Evolutionary conservation across 1,140 invertebrate species (phyloP), one percentile per base, ranked within the genome.

Genomic region (Lucilia sericata): DNA sequence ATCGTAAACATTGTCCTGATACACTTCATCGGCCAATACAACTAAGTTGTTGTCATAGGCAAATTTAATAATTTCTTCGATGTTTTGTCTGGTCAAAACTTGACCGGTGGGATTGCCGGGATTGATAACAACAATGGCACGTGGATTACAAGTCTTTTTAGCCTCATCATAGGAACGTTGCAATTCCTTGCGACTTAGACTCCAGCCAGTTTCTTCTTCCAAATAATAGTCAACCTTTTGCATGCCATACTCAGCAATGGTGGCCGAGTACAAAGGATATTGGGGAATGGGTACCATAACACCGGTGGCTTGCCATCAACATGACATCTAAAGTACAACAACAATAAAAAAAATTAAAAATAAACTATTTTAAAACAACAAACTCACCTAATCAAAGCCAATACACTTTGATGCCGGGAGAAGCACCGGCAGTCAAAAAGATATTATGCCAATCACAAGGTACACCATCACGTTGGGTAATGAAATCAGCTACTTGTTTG

Each of bases 241-340:
- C 88, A 99, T 94, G 84, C 96, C 95, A 90, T 96, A 98, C 92
- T 99, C 98, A 21, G 96, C 96, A 30, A 99, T 92, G 0, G 97
- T 96, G 2, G 99, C 98, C 2, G 98, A 98, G 92, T 99, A 99
- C 0, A 99, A 92, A 17, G 99, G 99, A 93, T 99, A 99, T 91
- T 99, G 98, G 0, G 99, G 99, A 89, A 99, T 99, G 0, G 99
- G 98, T 86, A 99, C 96, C 96, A 99, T 95, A 0, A 99, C 94
- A 76, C 97, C 91, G 94, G 92, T 74, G 88, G 92, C 87, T 95
- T 94, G 14, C 94, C 93, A 82, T 91, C 87, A 30, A 94, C 88
- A 13, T 93, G 89, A 85, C 92, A 93, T 85, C 93, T 93, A 84
- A 92, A 88, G 60, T 36, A n/a, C 65, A 25, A 30, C 34, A 3